Conservation (phyloP, 2,113 vertebrate species). For the Myrmophylax atrothorax region DNA sequence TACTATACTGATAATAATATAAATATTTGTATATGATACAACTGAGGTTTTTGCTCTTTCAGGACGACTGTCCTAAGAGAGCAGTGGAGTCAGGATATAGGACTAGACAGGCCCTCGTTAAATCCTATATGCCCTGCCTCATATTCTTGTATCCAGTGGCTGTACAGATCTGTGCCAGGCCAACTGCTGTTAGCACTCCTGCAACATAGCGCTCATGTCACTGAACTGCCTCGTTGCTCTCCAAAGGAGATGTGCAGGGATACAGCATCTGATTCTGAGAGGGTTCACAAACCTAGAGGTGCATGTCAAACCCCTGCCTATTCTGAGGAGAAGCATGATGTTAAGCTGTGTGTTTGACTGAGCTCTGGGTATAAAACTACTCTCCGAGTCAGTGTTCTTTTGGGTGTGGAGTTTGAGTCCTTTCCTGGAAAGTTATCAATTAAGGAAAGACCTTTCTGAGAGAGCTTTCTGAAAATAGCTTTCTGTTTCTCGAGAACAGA, state of each 20-base stretch:
- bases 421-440: neutral
- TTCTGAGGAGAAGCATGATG: accelerated
- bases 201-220: accelerated
- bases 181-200: neutral
- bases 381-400: neutral
- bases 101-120: neutral
- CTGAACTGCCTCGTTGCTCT: neutral
- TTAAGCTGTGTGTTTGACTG: neutral
- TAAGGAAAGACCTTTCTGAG: neutral
- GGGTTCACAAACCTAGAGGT: neutral
- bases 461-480: neutral
- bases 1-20: neutral
- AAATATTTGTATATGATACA: neutral
- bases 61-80: neutral
- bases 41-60: neutral
- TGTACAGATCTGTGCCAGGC: accelerated
- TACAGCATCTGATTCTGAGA: neutral
- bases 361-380: neutral
- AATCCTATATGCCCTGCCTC: neutral
- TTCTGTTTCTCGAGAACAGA: neutral
- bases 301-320: neutral
- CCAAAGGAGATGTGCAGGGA: neutral
- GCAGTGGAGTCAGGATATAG: neutral
- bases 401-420: neutral
- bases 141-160: neutral